Conservation (phyloP, 2,113 vertebrate genomes). For the Neogale vison region DNA sequence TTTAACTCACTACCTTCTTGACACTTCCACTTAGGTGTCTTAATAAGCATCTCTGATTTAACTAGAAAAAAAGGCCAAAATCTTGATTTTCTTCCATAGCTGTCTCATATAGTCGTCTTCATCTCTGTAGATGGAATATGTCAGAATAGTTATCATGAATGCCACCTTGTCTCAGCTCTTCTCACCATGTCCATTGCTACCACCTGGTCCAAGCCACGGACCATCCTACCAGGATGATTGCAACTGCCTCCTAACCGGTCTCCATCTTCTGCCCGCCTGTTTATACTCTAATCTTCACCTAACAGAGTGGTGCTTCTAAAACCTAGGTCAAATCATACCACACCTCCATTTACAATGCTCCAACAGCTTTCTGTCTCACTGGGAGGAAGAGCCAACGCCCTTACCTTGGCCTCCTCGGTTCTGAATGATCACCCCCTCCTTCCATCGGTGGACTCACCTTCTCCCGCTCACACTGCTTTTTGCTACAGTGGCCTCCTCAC, state of each 20-base stretch:
- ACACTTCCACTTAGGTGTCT: not conserved
- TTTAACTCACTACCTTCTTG: not conserved
- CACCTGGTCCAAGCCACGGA: not conserved
- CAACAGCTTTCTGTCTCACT: not conserved
- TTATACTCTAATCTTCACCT: not conserved
- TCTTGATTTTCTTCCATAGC: not conserved
- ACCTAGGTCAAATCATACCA: not conserved
- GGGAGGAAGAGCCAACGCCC: not conserved
- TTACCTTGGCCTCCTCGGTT: not conserved
- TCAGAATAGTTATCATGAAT: not conserved
- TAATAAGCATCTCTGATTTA: not conserved
- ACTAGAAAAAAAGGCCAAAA: not conserved
- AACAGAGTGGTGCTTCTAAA: not conserved
- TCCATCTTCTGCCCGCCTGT: not conserved
- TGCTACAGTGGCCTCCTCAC: not conserved
- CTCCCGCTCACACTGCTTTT: not conserved
- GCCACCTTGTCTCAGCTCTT: not conserved
- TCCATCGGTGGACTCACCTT: not conserved
- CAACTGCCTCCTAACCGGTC: not conserved
- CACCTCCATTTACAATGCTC: not conserved
- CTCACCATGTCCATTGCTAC: not conserved
- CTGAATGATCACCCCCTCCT: not conserved
- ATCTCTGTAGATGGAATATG: not conserved
- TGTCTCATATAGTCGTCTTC: not conserved
- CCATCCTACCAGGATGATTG: not conserved